A percentile compares a stretch with the other conserved stretches of the same genome.
Conservation (phyloP, 2,113 vertebrate genomes). For the Muntiacus muntjak region DNA sequence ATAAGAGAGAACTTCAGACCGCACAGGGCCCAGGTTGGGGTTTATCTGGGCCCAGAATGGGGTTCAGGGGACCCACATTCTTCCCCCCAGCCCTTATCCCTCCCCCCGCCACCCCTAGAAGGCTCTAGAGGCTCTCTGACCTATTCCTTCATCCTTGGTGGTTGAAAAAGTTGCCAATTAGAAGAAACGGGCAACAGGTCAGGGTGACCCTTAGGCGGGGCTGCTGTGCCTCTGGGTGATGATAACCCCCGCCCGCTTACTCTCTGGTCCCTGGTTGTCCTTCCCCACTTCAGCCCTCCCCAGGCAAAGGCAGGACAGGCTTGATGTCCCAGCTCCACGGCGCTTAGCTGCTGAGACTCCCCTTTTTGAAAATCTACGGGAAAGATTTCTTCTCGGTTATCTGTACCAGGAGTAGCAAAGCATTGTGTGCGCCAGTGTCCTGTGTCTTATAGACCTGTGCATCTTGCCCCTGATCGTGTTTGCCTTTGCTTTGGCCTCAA, state of each 20-base stretch:
- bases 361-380: not conserved
- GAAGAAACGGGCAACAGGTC: not conserved
- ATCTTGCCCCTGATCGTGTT: not conserved
- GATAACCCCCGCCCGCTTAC: not conserved
- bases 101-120: not conserved
- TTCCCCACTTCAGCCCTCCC: not conserved
- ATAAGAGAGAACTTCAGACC: not conserved
- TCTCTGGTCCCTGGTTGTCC: too few species aligned
- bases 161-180: not conserved
- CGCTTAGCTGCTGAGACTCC: not conserved
- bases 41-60: not conserved
- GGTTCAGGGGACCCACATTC: not conserved
- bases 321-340: not conserved
- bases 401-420: not conserved
- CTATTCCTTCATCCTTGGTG: not conserved
- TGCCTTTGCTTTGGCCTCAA: not conserved
- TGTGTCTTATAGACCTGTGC: not conserved
- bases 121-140: not conserved
- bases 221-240: not conserved
- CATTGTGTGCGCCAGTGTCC: not conserved
- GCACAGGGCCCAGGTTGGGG: not conserved
- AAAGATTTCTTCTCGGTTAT: not conserved
- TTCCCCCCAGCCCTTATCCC: accelerated
- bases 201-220: not conserved
- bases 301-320: too few species aligned